Conservation (phyloP, 2,888 invertebrate genomes). For the Perizoma flavofasciatum region DNA sequence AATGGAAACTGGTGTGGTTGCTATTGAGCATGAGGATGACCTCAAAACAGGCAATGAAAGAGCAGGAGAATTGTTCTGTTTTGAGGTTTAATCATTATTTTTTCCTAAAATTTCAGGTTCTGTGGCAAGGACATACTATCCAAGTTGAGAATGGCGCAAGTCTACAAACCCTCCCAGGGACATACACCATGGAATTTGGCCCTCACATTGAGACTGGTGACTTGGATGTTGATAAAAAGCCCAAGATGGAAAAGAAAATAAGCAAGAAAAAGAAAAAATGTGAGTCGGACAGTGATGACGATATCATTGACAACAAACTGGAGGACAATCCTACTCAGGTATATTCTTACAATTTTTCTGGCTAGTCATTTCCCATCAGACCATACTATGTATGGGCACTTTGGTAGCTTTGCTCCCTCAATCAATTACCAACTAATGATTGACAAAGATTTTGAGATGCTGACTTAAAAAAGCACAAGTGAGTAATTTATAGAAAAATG, state of each 20-base stretch:
- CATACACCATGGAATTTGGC: slow-evolving; percentile 72
- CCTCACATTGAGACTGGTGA: slow-evolving; percentile 62
- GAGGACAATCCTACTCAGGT: slow-evolving; percentile 87
- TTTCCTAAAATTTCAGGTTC: slow-evolving; percentile 75
- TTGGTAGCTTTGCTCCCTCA: too few species aligned
- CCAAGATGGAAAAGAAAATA: slow-evolving; percentile 75
- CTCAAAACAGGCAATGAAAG: too few species aligned
- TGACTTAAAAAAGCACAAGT: too few species aligned
- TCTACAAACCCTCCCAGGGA: slow-evolving; percentile 63
- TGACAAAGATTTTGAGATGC: too few species aligned
- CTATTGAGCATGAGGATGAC: too few species aligned
- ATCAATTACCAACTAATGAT: too few species aligned
- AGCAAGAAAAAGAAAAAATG: slow-evolving; percentile 81
- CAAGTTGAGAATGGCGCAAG: slow-evolving; percentile 83
- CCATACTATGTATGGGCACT: too few species aligned
- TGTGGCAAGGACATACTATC: slow-evolving; percentile 87
- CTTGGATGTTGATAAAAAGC: slow-evolving; percentile 75
- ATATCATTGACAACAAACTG: slow-evolving; percentile 85
- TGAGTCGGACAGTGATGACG: slow-evolving; percentile 74
- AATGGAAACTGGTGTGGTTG: too few species aligned
- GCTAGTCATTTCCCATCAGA: too few species aligned
- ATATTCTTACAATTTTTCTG: slow-evolving; percentile 10
- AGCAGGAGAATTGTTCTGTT: too few species aligned
- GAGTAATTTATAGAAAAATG: too few species aligned
- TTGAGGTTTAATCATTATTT: not conserved